Evolutionary conservation across 1,140 invertebrate species (phyloP), one percentile per base, ranked within the genome.

Genomic region (Cydia splendana): DNA sequence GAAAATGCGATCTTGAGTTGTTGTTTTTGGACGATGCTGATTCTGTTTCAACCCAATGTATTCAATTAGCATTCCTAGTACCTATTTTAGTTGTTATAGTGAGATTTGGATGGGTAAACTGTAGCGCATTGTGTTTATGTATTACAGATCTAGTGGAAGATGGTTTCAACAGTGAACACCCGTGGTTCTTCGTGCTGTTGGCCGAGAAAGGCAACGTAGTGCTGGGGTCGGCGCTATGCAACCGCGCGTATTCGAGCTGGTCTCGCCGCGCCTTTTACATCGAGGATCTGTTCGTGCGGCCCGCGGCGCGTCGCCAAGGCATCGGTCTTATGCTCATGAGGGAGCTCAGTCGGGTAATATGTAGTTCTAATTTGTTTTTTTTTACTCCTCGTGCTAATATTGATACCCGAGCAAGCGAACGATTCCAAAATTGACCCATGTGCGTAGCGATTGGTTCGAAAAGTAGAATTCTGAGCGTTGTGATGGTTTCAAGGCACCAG

Each of bases 161-260:
- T 76, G 83, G 85, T 0, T 87, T 85, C 76, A 77, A 82, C 13
- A 12, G n/a, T 15, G 24, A 78, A 0, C 76, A 81, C 6, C 75
- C 88, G 75, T 91, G 89, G 89, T 91, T 86, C 81, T 88, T 88
- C 84, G 80, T 76, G 0, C 78, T 89, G 78, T 77, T 88, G 65
- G 88, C 87, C 69, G 85, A 86, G 80, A 13, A 10, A 10, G 79
- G 24, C 30, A 79, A 77, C 48, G 24, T 20, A 12, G 12, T 86
- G 75, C 80, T 81, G 53, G 87, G 83, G n/a, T 77, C 84, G 75
- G 87, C 84, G 62, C 77, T 88, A 20, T 87, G 83, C 82, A 87
- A 84, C 81, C 84, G 85, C 75, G 88, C 88, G 30, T 89, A 90
- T 88, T 91, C 89, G 53, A 86, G 84, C 81, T 90, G 88, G 88